A percentile compares a stretch with the other conserved stretches of the same genome.
These are phyloP conservation scores for Dryocosmus kuriphilus DNA, from an alignment of 2,888 invertebrate genomes.

Conservation along the genomic window DNA sequence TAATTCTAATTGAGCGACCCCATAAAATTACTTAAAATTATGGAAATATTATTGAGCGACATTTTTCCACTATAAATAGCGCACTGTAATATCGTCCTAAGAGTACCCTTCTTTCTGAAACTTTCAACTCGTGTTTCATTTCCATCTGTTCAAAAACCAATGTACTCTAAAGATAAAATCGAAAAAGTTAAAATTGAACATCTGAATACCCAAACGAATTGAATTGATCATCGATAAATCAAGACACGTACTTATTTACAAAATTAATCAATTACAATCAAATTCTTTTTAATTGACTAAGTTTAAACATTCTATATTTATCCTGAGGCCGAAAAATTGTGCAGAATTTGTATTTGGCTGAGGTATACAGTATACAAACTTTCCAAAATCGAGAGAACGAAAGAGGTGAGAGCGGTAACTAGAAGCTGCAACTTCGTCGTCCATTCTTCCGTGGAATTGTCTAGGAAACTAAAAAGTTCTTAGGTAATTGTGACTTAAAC, in stretches of 20 bases:
- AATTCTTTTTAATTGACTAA: background rate
- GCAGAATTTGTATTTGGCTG: background rate
- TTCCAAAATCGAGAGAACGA: background rate
- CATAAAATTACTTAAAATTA: background rate
- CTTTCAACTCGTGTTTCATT: background rate
- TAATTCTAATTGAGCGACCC: slow-evolving; percentile 2
- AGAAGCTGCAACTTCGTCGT: background rate
- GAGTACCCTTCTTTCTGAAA: background rate
- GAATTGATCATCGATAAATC: background rate
- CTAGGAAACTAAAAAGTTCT: slow-evolving; percentile 10
- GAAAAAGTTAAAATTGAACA: background rate
- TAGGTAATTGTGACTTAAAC: slow-evolving; percentile 55
- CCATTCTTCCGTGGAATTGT: background rate
- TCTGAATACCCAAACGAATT: too few species aligned
- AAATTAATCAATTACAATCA: background rate
- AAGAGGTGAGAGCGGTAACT: background rate
- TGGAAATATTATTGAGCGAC: background rate
- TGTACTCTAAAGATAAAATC: background rate
- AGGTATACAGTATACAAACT: slow-evolving; percentile 13
- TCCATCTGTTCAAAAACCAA: too few species aligned
- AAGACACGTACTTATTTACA: background rate
- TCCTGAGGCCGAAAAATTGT: background rate
- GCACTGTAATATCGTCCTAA: background rate
- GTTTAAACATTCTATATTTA: background rate
- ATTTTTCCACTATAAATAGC: background rate